Conservation (phyloP, 2,888 invertebrate species). For the Carterocephalus palaemon region DNA sequence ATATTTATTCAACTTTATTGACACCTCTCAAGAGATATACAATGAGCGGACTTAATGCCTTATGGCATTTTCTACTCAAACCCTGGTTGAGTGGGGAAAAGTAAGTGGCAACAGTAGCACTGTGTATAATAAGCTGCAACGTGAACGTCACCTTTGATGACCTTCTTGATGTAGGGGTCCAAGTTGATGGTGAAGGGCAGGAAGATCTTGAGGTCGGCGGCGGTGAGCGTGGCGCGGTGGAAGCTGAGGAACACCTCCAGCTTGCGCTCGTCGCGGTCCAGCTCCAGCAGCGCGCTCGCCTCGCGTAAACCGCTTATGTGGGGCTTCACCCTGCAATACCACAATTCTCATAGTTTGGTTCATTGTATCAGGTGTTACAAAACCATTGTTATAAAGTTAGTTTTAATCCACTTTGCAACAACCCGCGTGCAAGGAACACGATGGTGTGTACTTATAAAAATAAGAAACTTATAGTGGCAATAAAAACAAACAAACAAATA, state of each 20-base stretch:
- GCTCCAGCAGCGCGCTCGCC: constrained; percentile 91
- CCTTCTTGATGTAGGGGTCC: constrained; percentile 98
- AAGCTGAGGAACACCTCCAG: constrained; percentile 94
- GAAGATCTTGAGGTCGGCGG: constrained; percentile 95
- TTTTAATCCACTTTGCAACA: no score
- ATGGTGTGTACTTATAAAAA: no score
- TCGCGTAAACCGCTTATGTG: constrained; percentile 91
- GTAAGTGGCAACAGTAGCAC: no score
- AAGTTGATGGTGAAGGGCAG: constrained; percentile 98
- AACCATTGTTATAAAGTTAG: no score
- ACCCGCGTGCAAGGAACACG: no score
- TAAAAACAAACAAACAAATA: not conserved
- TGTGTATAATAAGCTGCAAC: no score
- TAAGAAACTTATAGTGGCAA: not conserved
- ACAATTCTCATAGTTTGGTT: not conserved
- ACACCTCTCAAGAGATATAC: no score
- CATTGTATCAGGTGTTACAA: no score
- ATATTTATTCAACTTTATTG: no score
- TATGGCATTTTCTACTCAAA: no score
- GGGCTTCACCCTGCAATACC: constrained; percentile 83
- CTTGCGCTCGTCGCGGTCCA: constrained; percentile 97
- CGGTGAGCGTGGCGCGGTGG: constrained; percentile 90
- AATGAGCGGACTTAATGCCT: no score
- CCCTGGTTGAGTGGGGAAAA: no score
- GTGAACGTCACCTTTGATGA: constrained; percentile 92